phyloP scores from a whole-genome alignment of 2,113 vertebrate genomes.

The Fregata magnificens region DNA sequence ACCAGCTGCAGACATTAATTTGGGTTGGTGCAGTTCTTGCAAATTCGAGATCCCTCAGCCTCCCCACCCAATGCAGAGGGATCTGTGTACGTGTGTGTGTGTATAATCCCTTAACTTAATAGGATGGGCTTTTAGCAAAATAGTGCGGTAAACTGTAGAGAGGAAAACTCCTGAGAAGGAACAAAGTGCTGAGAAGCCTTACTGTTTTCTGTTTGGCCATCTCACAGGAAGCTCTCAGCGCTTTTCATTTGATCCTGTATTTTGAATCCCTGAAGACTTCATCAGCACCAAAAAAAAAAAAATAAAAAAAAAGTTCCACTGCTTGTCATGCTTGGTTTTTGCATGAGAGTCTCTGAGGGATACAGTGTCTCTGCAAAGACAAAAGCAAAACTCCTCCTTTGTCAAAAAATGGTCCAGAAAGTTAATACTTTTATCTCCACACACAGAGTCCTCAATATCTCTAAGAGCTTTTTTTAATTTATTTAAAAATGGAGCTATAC shows the following conservation, averaged over 20 bases:
- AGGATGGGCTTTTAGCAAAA: neutral
- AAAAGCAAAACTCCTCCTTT: neutral
- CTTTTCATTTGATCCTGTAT: neutral
- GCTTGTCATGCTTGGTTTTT: neutral
- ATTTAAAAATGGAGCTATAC: neutral
- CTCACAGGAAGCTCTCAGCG: neutral
- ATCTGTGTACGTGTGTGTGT: neutral
- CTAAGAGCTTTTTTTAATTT: neutral
- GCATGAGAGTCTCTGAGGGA: neutral
- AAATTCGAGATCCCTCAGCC: neutral
- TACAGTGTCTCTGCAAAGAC: neutral
- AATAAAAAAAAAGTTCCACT: neutral
- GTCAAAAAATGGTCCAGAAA: neutral
- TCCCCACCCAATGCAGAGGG: neutral
- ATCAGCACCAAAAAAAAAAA: neutral
- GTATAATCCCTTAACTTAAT: neutral
- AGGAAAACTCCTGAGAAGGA: neutral
- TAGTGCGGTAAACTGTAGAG: neutral
- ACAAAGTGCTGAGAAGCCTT: neutral
- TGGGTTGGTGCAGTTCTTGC: neutral
- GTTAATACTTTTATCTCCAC: conserved; percentile 17
- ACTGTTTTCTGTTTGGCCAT: neutral
- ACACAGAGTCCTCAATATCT: neutral
- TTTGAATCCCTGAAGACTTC: conserved; percentile 14
- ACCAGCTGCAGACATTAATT: neutral